phyloP scores from a whole-genome alignment of 2,888 invertebrate species.

The Drosophila paucipuncta region DNA sequence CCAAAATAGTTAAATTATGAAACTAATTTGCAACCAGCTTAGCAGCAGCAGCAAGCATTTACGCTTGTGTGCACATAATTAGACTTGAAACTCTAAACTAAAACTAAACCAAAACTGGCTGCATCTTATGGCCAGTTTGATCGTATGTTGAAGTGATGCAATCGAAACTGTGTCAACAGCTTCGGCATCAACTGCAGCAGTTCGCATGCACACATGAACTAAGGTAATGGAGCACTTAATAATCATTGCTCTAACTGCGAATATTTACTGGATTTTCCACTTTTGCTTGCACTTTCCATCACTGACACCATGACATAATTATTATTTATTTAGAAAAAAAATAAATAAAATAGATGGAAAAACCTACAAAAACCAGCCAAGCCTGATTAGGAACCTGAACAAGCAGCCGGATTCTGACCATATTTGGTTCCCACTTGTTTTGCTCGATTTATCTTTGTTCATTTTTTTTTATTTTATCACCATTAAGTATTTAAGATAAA shows the following conservation, averaged over 20 bases:
- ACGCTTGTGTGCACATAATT: constrained; percentile 58
- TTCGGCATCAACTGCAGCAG: constrained; percentile 46
- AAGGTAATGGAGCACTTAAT: constrained; percentile 53
- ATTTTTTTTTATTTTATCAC: background rate
- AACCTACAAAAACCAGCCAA: constrained; percentile 55
- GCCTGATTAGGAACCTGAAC: constrained; percentile 61
- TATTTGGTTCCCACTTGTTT: constrained; percentile 40
- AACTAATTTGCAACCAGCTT: constrained; percentile 62
- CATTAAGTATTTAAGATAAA: constrained; percentile 3
- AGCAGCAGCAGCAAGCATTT: constrained; percentile 9
- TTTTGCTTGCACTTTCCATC: constrained; percentile 78
- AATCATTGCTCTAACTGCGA: constrained; percentile 30
- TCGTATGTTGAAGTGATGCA: constrained; percentile 61
- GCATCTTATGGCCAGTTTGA: constrained; percentile 64
- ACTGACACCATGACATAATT: constrained; percentile 83
- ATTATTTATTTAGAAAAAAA: constrained; percentile 25
- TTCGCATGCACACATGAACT: constrained; percentile 12
- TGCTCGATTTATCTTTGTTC: constrained; percentile 41
- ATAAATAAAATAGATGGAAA: background rate
- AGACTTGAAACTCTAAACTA: constrained; percentile 64
- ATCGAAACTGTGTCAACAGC: constrained; percentile 79
- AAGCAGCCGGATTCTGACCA: constrained; percentile 66
- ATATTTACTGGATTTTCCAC: constrained; percentile 66
- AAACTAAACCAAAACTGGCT: constrained; percentile 75
- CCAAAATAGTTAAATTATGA: constrained; percentile 60